A percentile compares a stretch with the other conserved stretches of the same genome.
These are phyloP conservation scores for Galago senegalensis DNA, from an alignment of 2,797 vertebrate species.

Conservation along the genomic window DNA sequence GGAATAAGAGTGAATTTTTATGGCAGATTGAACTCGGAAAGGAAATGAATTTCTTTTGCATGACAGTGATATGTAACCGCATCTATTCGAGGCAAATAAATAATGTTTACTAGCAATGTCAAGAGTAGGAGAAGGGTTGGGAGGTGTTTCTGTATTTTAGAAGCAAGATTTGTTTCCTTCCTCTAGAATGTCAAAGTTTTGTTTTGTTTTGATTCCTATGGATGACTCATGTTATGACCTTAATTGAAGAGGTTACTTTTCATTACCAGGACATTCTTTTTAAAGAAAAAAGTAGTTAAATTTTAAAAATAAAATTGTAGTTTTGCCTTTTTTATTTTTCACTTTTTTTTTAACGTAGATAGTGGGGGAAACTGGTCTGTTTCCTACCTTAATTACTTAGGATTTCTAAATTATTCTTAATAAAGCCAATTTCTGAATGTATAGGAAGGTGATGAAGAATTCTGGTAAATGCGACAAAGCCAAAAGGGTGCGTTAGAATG, in stretches of 20 bases:
- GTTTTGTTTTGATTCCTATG: slow-evolving; percentile 67
- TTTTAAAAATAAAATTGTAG: slow-evolving; percentile 60
- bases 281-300: slow-evolving; percentile 37
- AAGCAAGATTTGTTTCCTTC: slow-evolving; percentile 53
- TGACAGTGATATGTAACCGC: slow-evolving; percentile 87
- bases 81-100: slow-evolving; percentile 85
- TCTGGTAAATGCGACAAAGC: not conserved
- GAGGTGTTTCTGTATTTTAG: slow-evolving; percentile 77
- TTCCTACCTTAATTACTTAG: slow-evolving; percentile 30
- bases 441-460: not conserved
- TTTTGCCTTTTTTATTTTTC: slow-evolving; percentile 46
- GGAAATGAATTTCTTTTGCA: slow-evolving; percentile 87
- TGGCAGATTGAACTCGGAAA: slow-evolving; percentile 87
- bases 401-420: slow-evolving; percentile 13
- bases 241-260: slow-evolving; percentile 58
- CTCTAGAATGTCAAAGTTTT: slow-evolving; percentile 66
- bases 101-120: slow-evolving; percentile 86
- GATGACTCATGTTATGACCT: slow-evolving; percentile 52
- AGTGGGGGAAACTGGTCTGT: not conserved
- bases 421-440: slow-evolving; percentile 11
- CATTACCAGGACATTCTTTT: not conserved
- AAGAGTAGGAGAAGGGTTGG: slow-evolving; percentile 80
- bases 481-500: not conserved
- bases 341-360: slow-evolving; percentile 26
- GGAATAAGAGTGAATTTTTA: slow-evolving; percentile 86